Conservation (phyloP, 2,888 invertebrate genomes). For the Nudaria mundana region DNA sequence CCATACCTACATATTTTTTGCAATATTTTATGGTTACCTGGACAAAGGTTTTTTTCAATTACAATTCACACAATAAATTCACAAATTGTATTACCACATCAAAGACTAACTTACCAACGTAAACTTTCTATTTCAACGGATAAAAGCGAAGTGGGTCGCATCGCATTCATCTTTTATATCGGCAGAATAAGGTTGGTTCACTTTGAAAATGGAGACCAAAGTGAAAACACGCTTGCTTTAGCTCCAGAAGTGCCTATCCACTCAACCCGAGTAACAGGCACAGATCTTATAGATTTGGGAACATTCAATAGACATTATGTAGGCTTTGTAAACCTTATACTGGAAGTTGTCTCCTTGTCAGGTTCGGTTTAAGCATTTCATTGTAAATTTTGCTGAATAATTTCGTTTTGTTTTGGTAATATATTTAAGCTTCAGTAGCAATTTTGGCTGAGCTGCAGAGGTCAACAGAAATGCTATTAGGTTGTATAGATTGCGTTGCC, state of each 20-base stretch:
- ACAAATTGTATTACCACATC: not conserved
- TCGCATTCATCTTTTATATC: slow-evolving; percentile 58
- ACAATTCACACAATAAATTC: no score
- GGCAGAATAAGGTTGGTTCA: slow-evolving; percentile 51
- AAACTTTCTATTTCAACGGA: slow-evolving; percentile 43
- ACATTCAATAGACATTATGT: slow-evolving; percentile 31
- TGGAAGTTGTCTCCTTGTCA: not conserved
- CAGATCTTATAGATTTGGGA: slow-evolving; percentile 39
- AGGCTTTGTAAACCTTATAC: slow-evolving; percentile 8
- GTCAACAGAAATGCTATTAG: no score
- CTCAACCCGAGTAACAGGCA: slow-evolving; percentile 35
- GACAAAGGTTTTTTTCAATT: no score
- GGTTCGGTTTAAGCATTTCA: slow-evolving; percentile 2
- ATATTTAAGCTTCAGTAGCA: no score
- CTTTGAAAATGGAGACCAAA: slow-evolving; percentile 52
- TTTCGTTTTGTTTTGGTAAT: no score
- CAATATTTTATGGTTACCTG: no score
- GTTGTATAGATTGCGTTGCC: no score
- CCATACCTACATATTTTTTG: no score
- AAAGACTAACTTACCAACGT: slow-evolving; percentile 19
- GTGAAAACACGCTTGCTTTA: slow-evolving; percentile 49
- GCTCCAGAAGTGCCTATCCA: slow-evolving; percentile 38
- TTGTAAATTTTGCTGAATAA: not conserved
- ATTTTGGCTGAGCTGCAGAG: no score
- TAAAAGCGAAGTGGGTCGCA: slow-evolving; percentile 48